Evolutionary conservation across 2,797 vertebrate genomes (phyloP), one percentile per base, ranked within the genome.

Genomic region (Sebastes itinus): DNA sequence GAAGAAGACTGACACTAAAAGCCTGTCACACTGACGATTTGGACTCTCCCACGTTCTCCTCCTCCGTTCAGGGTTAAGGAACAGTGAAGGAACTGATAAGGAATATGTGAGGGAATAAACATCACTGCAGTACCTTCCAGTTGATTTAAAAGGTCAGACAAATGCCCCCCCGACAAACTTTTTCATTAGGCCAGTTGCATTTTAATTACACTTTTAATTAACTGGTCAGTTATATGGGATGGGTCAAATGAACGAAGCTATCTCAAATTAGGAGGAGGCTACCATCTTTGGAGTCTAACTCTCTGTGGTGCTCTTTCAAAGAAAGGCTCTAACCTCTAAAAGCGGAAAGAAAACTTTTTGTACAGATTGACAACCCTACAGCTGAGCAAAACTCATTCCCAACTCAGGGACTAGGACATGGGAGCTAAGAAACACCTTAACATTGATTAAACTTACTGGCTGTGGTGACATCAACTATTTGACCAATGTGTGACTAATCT

Each of bases 131-230:
- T 79, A 72, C 66, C 46, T 23, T 61, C 30, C 20, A 79, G 35
- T 33, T 66, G 72, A 70, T 60, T 73, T 70, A 35, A 72, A 49
- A 84, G 87, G 87, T 87, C 76, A 87, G 66, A 80, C 35, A 28
- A 86, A 82, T 27, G 52, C 16, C 16, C 59, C 3, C n/a, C 30
- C 23, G 4, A 68, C 65, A 81, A 80, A 81, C 78, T 59, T 89
- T 77, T 82, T 74, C 75, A 88, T 89, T 83, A 86, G 58, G 30
- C 27, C 49, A 25, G 60, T 61, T 80, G 75, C 71, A 72, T 52
- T 84, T 92, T 90, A 90, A 92, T 90, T 83, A 82, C 68, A 79
- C 67, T 76, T 86, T 89, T 90, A 92, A 90, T 92, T 91, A 92
- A 85, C 35, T 18, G 81, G 86, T 73, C 80, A 87, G 20, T 61